Conservation (phyloP, 2,888 invertebrate species). For the Exephanes ischioxanthus region DNA sequence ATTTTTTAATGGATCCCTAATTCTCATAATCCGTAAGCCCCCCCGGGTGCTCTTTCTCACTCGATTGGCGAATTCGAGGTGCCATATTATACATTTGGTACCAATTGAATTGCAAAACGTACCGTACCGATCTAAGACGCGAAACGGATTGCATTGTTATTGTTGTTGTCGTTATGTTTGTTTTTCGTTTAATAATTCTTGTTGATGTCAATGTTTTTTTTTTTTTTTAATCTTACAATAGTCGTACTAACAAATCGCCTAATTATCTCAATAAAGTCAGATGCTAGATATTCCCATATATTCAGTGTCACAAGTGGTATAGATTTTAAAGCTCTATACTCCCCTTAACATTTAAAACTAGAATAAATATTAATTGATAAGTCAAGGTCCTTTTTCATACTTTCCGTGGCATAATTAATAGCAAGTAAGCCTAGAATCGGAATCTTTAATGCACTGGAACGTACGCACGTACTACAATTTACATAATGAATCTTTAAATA, state of each 20-base stretch:
- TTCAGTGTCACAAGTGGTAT: slow-evolving; percentile 69
- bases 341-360: slow-evolving; percentile 75
- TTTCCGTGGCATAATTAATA: slow-evolving; percentile 72
- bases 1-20: slow-evolving; percentile 22
- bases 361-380: slow-evolving; percentile 79
- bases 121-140: slow-evolving; percentile 58
- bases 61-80: slow-evolving; percentile 27
- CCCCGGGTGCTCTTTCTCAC: neutral
- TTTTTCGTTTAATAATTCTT: slow-evolving; percentile 42
- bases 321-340: slow-evolving; percentile 64
- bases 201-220: slow-evolving; percentile 19
- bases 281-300: slow-evolving; percentile 70
- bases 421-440: slow-evolving; percentile 58
- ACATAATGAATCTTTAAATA: slow-evolving; percentile 16
- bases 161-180: slow-evolving; percentile 43
- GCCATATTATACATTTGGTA: slow-evolving; percentile 63
- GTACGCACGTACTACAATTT: slow-evolving; percentile 1
- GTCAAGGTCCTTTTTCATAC: slow-evolving; percentile 76
- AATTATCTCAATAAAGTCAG: slow-evolving; percentile 70
- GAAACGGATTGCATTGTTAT: slow-evolving; percentile 66
- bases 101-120: slow-evolving; percentile 67
- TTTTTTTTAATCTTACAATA: slow-evolving; percentile 53
- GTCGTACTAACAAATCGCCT: slow-evolving; percentile 71
- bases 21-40: slow-evolving; percentile 37
- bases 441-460: slow-evolving; percentile 74